Evolutionary conservation across 2,888 invertebrate genomes (phyloP).

Genomic region (Athalia rosae): DNA sequence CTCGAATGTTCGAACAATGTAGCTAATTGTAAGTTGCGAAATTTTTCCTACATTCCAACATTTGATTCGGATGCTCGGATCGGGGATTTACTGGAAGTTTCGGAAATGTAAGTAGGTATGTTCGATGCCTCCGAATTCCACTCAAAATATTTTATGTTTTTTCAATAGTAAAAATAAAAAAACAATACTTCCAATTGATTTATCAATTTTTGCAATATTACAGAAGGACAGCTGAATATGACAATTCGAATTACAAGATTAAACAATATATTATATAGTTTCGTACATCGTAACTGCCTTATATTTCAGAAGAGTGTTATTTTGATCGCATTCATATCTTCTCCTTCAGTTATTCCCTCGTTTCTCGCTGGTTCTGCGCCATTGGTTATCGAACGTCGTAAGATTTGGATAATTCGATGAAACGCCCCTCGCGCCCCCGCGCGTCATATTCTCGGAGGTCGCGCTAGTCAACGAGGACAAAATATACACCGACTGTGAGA

Average conservation of each 20-base stretch:
- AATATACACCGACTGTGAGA: neutral
- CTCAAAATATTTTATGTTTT: neutral
- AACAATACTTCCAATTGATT: too few species aligned
- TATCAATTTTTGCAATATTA: too few species aligned
- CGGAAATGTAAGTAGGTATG: neutral
- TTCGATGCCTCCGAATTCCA: neutral
- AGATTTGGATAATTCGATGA: slow-evolving; percentile 26
- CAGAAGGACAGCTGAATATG: too few species aligned
- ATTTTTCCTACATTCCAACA: neutral
- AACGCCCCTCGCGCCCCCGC: too few species aligned
- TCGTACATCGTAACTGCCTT: too few species aligned
- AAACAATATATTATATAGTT: too few species aligned
- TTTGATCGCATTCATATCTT: too few species aligned
- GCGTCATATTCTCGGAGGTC: slow-evolving; percentile 35
- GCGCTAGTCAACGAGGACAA: slow-evolving; percentile 6
- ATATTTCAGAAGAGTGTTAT: too few species aligned
- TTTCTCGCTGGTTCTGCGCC: neutral
- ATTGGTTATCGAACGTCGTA: slow-evolving; percentile 25
- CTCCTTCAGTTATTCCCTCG: too few species aligned
- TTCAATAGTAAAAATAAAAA: too few species aligned
- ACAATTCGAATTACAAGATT: too few species aligned
- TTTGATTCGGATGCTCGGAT: slow-evolving; percentile 1
- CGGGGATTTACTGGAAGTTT: neutral
- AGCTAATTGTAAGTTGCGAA: neutral
- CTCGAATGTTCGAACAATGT: neutral